Evolutionary conservation across 2,888 invertebrate species (phyloP).

Genomic region (Cremastinae sp.): DNA sequence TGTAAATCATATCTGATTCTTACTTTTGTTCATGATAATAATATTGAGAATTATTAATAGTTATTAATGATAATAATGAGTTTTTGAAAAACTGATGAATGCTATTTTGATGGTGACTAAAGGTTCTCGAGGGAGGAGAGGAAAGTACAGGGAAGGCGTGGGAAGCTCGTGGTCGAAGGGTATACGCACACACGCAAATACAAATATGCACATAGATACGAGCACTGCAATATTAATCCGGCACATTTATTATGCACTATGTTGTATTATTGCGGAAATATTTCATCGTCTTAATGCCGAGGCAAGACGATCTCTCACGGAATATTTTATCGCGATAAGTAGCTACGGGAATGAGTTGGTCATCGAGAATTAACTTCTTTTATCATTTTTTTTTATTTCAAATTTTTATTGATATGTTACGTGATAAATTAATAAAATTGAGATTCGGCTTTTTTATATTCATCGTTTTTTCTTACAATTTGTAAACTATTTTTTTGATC

Average conservation of each 20-base stretch:
- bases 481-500: no score
- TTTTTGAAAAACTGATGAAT: constrained; percentile 22
- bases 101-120: constrained; percentile 10
- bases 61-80: no score
- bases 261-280: constrained; percentile 72
- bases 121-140: constrained; percentile 34
- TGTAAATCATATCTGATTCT: no score
- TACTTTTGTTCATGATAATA: no score
- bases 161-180: constrained; percentile 69
- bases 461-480: no score
- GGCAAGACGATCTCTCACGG: constrained; percentile 66
- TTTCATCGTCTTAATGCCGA: constrained; percentile 73
- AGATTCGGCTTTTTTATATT: no score
- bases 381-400: constrained; percentile 17
- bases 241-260: constrained; percentile 42
- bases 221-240: constrained; percentile 33
- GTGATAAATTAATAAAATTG: constrained; percentile 47
- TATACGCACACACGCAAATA: constrained; percentile 47
- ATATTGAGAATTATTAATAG: no score
- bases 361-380: constrained; percentile 64
- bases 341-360: constrained; percentile 61
- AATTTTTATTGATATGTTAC: constrained; percentile 27
- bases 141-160: constrained; percentile 68
- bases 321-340: constrained; percentile 73
- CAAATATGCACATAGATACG: background rate